Conservation (phyloP, 2,113 vertebrate species). For the Mastomys natalensis region DNA sequence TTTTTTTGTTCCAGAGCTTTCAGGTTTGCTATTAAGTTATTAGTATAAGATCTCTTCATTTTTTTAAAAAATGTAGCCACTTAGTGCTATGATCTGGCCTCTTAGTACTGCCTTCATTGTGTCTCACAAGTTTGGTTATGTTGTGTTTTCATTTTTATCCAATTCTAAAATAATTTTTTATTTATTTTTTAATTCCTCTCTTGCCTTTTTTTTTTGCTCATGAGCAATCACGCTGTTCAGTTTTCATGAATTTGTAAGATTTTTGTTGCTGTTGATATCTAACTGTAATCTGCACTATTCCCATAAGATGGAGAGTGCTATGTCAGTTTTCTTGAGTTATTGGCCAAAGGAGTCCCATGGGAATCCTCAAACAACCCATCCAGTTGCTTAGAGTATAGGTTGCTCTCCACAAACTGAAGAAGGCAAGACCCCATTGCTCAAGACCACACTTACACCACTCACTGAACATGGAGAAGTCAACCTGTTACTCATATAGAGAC, state of each 20-base stretch:
- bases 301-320: not conserved
- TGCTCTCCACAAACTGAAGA: not conserved
- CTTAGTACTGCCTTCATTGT: not conserved
- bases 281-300: not conserved
- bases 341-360: not conserved
- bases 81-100: not conserved
- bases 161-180: not conserved
- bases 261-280: not conserved
- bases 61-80: not conserved
- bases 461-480: not conserved
- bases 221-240: not conserved
- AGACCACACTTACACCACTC: not conserved
- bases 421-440: not conserved
- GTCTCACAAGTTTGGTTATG: not conserved
- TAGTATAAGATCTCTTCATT: not conserved
- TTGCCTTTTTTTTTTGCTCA: not conserved
- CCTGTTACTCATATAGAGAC: not conserved
- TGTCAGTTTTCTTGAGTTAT: not conserved
- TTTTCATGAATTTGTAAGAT: not conserved
- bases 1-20: not conserved
- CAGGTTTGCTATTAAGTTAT: not conserved
- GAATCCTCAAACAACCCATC: not conserved
- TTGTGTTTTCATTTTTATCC: not conserved
- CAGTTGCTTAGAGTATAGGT: not conserved
- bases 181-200: not conserved